Conservation (phyloP, 2,888 invertebrate species). For the Latrodectus elegans region DNA sequence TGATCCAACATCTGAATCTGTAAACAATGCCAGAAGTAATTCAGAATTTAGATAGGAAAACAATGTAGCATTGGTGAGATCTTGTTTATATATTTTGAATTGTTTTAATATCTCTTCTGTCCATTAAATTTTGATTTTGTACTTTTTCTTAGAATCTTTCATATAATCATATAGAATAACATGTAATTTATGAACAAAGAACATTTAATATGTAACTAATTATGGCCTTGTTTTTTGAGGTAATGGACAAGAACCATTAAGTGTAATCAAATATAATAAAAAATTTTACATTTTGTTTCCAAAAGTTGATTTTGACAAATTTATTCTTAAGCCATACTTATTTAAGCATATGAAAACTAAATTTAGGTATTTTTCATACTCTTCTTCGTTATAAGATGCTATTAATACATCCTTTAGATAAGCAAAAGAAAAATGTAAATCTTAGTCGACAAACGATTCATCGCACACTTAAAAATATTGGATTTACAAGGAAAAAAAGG, state of each 20-base stretch:
- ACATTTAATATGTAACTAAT: background rate
- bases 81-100: background rate
- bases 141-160: background rate
- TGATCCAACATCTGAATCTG: background rate
- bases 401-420: background rate
- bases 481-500: no score
- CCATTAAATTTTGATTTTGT: background rate
- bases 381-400: background rate
- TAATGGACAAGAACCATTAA: background rate
- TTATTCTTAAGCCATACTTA: background rate
- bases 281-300: background rate
- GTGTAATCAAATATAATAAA: background rate
- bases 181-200: background rate
- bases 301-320: background rate
- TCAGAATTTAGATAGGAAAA: background rate
- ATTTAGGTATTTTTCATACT: background rate
- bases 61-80: background rate
- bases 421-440: background rate
- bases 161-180: background rate
- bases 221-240: background rate
- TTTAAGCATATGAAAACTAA: background rate
- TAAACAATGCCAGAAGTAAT: background rate
- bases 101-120: background rate
- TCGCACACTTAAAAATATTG: no score
- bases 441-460: no score